Evolutionary conservation across 2,797 vertebrate genomes (phyloP).

Genomic region (Vespertilio murinus): DNA sequence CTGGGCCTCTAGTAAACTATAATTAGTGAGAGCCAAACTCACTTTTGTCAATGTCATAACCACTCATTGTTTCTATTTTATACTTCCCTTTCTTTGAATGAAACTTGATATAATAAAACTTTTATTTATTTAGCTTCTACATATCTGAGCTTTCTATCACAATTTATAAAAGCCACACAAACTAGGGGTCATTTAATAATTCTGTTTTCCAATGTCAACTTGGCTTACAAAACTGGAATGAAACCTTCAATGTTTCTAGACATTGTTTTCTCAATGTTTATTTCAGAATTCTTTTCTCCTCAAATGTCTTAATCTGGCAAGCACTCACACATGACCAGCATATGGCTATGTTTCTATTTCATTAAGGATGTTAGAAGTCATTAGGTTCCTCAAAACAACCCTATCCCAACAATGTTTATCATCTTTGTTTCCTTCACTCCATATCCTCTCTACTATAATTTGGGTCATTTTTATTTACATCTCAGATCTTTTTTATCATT

Average conservation of each 20-base stretch:
- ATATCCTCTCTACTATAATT: not conserved
- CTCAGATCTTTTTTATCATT: no score
- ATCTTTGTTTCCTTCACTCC: not conserved
- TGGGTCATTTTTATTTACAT: not conserved
- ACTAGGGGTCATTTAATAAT: not conserved
- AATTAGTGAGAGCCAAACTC: not conserved
- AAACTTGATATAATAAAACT: not conserved
- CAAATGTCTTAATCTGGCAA: accelerated
- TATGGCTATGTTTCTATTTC: not conserved
- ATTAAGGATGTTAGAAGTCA: not conserved
- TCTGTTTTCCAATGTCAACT: not conserved
- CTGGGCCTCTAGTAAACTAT: no score
- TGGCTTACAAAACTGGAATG: not conserved
- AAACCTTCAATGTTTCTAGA: not conserved
- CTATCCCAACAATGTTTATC: not conserved
- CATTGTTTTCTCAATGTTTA: not conserved
- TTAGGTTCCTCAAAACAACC: not conserved
- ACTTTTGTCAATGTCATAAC: not conserved
- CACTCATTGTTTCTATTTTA: not conserved
- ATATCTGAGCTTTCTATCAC: not conserved
- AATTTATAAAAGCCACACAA: not conserved
- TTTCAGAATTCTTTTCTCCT: not conserved
- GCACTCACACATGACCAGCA: not conserved
- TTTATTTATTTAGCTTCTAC: not conserved
- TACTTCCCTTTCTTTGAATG: not conserved